Evolutionary conservation across 2,113 vertebrate genomes (phyloP).

Genomic region (Cyphomyrus plagiostoma): DNA sequence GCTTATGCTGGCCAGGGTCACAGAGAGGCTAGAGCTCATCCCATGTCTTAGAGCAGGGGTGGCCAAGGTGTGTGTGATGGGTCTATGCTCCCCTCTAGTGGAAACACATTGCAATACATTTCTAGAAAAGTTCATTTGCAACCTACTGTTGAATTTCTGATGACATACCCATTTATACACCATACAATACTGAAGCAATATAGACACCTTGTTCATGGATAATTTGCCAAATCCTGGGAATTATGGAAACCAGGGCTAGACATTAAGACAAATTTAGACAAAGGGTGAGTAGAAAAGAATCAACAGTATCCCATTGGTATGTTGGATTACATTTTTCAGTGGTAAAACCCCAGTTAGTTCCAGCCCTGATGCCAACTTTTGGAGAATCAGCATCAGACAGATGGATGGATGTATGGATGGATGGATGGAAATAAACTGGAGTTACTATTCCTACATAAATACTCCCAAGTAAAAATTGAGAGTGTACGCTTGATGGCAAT

Average conservation of each 20-base stretch:
- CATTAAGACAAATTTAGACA: not conserved
- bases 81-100: not conserved
- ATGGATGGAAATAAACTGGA: too few species aligned
- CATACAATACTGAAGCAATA: not conserved
- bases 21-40: not conserved
- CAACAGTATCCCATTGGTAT: not conserved
- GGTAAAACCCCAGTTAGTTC: not conserved
- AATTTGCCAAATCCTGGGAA: not conserved
- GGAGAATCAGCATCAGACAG: too few species aligned
- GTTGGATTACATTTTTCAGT: not conserved
- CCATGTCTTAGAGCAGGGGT: not conserved
- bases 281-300: not conserved
- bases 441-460: too few species aligned
- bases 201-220: not conserved
- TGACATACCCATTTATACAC: not conserved
- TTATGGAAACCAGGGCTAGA: not conserved
- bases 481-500: too few species aligned
- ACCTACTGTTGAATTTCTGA: not conserved
- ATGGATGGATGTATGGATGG: too few species aligned
- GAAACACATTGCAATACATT: not conserved
- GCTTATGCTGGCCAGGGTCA: not conserved
- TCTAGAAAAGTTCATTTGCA: not conserved
- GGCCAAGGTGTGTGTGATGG: not conserved
- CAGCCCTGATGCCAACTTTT: not conserved
- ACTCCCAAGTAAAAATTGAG: too few species aligned